Conservation (phyloP, 1,140 invertebrate genomes). For the Aricia agestis region DNA sequence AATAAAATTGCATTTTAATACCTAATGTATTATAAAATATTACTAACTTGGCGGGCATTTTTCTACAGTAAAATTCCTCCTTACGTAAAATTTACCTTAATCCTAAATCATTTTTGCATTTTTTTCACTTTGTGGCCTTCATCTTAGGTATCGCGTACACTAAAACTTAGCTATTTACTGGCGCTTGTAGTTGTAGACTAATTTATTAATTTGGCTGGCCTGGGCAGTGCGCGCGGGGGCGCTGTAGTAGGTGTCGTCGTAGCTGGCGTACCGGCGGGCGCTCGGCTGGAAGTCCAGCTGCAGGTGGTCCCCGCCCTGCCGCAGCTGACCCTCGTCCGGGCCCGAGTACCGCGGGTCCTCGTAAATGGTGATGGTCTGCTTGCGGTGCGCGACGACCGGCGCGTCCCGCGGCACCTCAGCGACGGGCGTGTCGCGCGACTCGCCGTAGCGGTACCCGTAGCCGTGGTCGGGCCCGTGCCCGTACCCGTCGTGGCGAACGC, state of each 20-base stretch:
- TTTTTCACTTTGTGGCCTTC: too few species aligned
- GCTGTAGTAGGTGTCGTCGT: conserved; percentile 66
- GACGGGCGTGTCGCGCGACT: conserved; percentile 50
- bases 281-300: conserved; percentile 67
- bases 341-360: conserved; percentile 77
- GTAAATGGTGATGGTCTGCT: conserved; percentile 77
- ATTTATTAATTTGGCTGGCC: conserved; percentile 69
- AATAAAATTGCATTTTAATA: too few species aligned
- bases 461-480: conserved; percentile 59
- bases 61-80: too few species aligned
- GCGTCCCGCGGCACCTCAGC: conserved; percentile 55
- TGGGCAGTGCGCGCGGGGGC: conserved; percentile 47
- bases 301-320: conserved; percentile 63
- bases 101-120: too few species aligned
- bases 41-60: too few species aligned
- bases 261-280: conserved; percentile 64
- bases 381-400: conserved; percentile 58
- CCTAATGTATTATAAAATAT: too few species aligned
- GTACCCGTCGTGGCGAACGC: conserved; percentile 55
- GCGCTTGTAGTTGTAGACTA: conserved; percentile 70
- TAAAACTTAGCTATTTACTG: conserved; percentile 15
- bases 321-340: conserved; percentile 51
- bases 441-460: conserved; percentile 69
- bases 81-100: too few species aligned
- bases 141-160: too few species aligned